phyloP scores from a whole-genome alignment of 2,888 invertebrate genomes.

The Pseudococcus longispinus region DNA sequence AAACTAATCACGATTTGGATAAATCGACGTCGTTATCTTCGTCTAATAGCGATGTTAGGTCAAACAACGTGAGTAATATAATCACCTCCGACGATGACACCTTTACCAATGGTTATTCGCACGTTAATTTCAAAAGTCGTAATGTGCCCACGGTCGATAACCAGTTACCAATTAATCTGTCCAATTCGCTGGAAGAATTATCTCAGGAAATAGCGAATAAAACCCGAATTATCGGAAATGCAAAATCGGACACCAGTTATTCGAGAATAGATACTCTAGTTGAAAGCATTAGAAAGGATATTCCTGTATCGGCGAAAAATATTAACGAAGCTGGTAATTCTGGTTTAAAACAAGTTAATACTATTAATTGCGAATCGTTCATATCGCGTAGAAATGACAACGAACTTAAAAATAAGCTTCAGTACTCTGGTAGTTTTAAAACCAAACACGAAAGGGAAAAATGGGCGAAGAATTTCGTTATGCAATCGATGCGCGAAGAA shows the following conservation, averaged over 20 bases:
- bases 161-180: constrained; percentile 57
- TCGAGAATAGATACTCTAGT: constrained; percentile 56
- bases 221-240: constrained; percentile 55
- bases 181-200: constrained; percentile 59
- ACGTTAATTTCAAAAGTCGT: constrained; percentile 57
- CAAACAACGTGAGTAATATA: constrained; percentile 28
- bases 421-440: constrained; percentile 61
- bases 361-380: constrained; percentile 42
- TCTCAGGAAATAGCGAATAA: constrained; percentile 59
- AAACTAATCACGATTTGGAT: neutral
- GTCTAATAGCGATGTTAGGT: constrained; percentile 16
- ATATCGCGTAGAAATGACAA: constrained; percentile 18
- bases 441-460: constrained; percentile 60
- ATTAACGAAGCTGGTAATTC: constrained; percentile 6
- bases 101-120: constrained; percentile 58
- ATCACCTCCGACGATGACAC: constrained; percentile 6
- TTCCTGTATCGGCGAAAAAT: constrained; percentile 52
- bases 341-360: constrained; percentile 51
- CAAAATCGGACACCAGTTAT: constrained; percentile 53
- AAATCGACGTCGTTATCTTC: constrained; percentile 29
- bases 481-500: constrained; percentile 55
- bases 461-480: constrained; percentile 58
- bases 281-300: constrained; percentile 57
- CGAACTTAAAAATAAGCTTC: constrained; percentile 58
- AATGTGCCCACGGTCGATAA: neutral